These are phyloP conservation scores for Tipula confusa DNA, from an alignment of 2,888 invertebrate genomes.

Conservation along the genomic window DNA sequence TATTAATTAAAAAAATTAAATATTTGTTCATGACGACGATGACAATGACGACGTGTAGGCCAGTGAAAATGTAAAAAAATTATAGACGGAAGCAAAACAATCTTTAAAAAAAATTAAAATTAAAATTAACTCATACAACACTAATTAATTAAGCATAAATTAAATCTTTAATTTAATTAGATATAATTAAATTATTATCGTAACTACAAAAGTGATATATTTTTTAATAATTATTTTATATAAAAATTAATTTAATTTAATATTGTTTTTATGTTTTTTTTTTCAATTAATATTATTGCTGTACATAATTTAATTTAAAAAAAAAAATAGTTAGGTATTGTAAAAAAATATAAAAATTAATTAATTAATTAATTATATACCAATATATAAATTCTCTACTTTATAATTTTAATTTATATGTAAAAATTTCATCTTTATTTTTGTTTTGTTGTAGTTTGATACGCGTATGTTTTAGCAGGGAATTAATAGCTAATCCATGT, in stretches of 20 bases:
- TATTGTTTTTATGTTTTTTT: no score
- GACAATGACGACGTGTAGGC: neutral
- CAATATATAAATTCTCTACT: neutral
- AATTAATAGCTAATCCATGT: no score
- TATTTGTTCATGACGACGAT: constrained; percentile 1
- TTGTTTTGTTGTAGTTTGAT: no score
- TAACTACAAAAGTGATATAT: constrained; percentile 25
- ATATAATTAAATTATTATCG: constrained; percentile 9
- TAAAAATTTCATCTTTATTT: no score
- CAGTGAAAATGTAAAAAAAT: constrained; percentile 20
- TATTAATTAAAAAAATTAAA: constrained; percentile 9
- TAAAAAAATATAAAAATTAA: neutral
- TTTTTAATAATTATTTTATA: neutral
- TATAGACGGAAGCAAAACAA: neutral
- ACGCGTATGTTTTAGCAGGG: no score
- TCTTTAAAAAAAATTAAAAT: neutral
- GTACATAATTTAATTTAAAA: neutral
- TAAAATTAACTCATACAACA: neutral
- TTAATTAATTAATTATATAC: neutral
- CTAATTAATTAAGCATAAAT: neutral
- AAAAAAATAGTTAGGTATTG: no score
- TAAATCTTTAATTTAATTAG: neutral
- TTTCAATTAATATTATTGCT: neutral
- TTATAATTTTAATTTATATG: neutral
- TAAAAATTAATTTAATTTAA: neutral